Evolutionary conservation across 2,797 vertebrate genomes (phyloP).

Genomic region (Mormyrops attenuatus): DNA sequence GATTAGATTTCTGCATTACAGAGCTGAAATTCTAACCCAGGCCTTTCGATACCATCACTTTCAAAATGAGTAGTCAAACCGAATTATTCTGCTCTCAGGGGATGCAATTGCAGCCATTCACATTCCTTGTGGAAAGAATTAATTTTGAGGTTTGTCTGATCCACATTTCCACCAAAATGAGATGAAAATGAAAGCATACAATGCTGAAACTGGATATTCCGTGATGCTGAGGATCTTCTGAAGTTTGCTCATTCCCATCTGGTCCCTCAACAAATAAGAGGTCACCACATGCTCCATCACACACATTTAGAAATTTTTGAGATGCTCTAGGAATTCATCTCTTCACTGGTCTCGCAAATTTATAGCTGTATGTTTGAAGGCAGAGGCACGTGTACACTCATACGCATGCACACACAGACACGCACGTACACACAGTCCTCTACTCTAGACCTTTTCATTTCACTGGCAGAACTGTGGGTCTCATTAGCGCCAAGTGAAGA

Average conservation of each 20-base stretch:
- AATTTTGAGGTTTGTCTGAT: neutral
- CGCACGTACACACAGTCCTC: neutral
- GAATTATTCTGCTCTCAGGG: neutral
- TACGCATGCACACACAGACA: neutral
- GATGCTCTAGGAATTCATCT: neutral
- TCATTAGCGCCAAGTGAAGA: neutral
- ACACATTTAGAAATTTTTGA: neutral
- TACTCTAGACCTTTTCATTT: constrained; percentile 12
- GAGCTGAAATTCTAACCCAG: neutral
- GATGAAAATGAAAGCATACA: neutral
- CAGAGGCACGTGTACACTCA: neutral
- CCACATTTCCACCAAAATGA: neutral
- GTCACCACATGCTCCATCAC: constrained; percentile 14
- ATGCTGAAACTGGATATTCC: neutral
- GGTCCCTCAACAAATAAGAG: constrained; percentile 18
- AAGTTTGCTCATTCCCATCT: neutral
- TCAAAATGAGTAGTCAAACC: neutral
- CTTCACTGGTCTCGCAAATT: neutral
- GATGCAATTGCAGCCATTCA: neutral
- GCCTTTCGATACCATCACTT: neutral
- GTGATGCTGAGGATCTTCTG: constrained; percentile 11
- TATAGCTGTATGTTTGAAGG: neutral
- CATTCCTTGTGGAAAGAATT: neutral
- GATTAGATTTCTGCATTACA: constrained; percentile 6
- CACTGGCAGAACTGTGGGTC: neutral